phyloP scores from a whole-genome alignment of 2,888 invertebrate genomes.

The Pyrochroa serraticornis region DNA sequence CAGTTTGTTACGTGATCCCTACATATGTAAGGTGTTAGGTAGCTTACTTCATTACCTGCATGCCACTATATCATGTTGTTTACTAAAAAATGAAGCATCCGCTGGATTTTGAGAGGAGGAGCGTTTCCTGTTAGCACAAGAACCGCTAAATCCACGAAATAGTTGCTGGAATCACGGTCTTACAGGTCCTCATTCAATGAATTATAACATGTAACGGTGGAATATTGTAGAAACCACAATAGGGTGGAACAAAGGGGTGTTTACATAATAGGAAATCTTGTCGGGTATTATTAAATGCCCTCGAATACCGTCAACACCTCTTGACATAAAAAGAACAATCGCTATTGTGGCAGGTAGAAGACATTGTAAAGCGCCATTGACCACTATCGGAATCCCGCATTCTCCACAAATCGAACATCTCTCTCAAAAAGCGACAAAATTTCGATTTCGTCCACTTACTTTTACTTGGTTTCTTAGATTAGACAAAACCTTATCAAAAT shows the following conservation, averaged over 20 bases:
- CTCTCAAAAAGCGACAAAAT: background rate
- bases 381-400: background rate
- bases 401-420: background rate
- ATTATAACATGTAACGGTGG: too few species aligned
- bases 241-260: too few species aligned
- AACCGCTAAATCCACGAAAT: too few species aligned
- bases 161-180: too few species aligned
- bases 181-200: too few species aligned
- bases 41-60: constrained; percentile 29
- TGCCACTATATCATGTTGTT: constrained; percentile 24
- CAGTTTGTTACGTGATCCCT: constrained; percentile 31
- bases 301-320: constrained; percentile 34
- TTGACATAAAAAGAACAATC: constrained; percentile 27
- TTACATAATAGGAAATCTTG: background rate
- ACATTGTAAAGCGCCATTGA: too few species aligned
- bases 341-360: constrained; percentile 11
- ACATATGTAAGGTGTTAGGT: constrained; percentile 40
- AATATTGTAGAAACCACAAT: too few species aligned
- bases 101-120: constrained; percentile 14
- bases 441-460: too few species aligned
- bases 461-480: too few species aligned
- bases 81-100: constrained; percentile 19
- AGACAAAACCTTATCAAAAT: background rate
- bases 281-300: constrained; percentile 3
- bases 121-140: constrained; percentile 9